Conservation (phyloP, 2,888 invertebrate species). For the Atrina japonica region DNA sequence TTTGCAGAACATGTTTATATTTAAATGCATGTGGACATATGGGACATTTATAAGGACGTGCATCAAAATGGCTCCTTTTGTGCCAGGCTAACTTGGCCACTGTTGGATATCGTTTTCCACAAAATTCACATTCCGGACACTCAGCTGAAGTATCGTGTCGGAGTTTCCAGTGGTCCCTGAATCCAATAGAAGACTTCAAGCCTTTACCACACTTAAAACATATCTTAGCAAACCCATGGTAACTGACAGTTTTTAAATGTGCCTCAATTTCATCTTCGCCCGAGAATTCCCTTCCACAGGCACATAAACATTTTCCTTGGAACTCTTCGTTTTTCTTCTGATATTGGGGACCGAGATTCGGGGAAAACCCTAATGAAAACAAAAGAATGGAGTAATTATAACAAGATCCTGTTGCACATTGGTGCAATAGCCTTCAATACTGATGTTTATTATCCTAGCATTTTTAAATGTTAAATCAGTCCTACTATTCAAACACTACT, state of each 20-base stretch:
- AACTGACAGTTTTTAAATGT: slow-evolving; percentile 10
- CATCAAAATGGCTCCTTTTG: slow-evolving; percentile 5
- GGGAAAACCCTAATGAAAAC: no score
- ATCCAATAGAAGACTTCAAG: slow-evolving; percentile 16
- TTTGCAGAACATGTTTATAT: slow-evolving; percentile 14
- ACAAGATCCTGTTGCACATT: no score
- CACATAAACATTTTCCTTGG: no score
- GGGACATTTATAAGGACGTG: slow-evolving; percentile 9
- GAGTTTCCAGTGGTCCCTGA: slow-evolving; percentile 9
- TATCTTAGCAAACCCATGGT: slow-evolving; percentile 12
- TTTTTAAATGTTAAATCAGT: no score
- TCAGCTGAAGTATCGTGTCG: neutral
- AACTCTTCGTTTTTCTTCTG: no score
- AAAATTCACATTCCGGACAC: slow-evolving; percentile 12
- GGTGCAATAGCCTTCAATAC: no score
- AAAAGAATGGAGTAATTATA: no score
- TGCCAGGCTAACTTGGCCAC: slow-evolving; percentile 1
- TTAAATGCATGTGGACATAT: slow-evolving; percentile 18
- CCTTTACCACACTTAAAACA: slow-evolving; percentile 22
- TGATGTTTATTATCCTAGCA: no score
- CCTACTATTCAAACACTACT: no score
- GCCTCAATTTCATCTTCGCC: slow-evolving; percentile 1
- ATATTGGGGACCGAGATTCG: no score
- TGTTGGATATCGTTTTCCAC: slow-evolving; percentile 11
- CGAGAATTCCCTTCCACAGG: slow-evolving; percentile 3